Evolutionary conservation across 2,888 invertebrate species (phyloP), one percentile per base, ranked within the genome.

Genomic region (Sycophila texana): DNA sequence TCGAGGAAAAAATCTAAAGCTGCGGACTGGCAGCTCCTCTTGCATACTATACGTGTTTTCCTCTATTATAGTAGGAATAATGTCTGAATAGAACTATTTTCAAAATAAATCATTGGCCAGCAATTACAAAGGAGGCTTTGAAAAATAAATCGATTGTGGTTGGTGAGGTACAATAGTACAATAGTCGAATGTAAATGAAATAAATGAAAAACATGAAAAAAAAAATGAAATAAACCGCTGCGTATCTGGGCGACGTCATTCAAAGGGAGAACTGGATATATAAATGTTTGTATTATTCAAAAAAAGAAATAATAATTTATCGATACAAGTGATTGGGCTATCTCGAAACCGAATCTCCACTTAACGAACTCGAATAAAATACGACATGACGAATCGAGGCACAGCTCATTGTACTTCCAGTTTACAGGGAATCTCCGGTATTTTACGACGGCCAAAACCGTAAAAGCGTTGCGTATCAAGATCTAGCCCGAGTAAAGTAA

Each of bases 291-390:
- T n/a, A 51, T 57, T 49, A 58, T 55, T 49, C 7, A 58, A 51
- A 51, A 65, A 72, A 60, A 71, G 51, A 60, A 79, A 79, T 67
- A 72, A 72, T 75, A 75, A 75, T 72, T 72, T 61, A 72, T 16
- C 65, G 61, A 72, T 57, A 51, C 7, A 66, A 63, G 2, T n/a
- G 55, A 66, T 47, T 60, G 70, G 58, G 39, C 39, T 60, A 70
- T 75, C 71, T 71, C 5, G 0, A 7, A 63, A 16, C 39, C 55
- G 30, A 75, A 72, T 72, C 72, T 71, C 13, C 18, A 18, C 14
- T 65, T 74, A 70, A 57, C 57, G 70, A 71, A 72, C 51, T 53
- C 58, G 51, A 57, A 79, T 74, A 79, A 79, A 70, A 70, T 58
- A 58, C 22, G 60, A 74, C 51, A 67, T 71, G 74, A 71, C 51